Evolutionary conservation across 2,797 vertebrate genomes (phyloP).

Genomic region (Delichon dasypus): DNA sequence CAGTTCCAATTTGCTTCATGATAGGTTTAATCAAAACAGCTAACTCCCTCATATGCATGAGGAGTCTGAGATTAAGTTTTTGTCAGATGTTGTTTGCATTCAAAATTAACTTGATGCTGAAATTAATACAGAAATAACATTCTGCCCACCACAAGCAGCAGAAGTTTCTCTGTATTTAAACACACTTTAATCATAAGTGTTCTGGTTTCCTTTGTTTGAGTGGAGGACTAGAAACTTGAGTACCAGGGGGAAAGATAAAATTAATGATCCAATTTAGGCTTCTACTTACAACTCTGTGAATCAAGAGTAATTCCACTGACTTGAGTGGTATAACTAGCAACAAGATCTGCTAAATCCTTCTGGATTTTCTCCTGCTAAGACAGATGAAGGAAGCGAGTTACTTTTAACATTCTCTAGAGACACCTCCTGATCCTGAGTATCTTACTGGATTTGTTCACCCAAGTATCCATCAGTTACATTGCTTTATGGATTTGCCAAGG

Average conservation of each 20-base stretch:
- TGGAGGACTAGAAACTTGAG: background rate
- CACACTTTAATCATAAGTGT: background rate
- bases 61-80: background rate
- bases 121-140: background rate
- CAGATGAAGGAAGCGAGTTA: background rate
- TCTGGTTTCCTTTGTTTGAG: background rate
- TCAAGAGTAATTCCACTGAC: slow-evolving; percentile 36
- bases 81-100: background rate
- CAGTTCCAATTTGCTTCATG: background rate
- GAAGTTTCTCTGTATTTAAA: background rate
- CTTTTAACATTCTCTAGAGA: slow-evolving; percentile 7
- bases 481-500: background rate
- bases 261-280: background rate
- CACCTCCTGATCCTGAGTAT: background rate
- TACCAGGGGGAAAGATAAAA: slow-evolving; percentile 11
- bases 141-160: background rate
- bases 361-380: slow-evolving; percentile 4
- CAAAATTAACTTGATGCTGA: background rate
- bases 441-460: background rate
- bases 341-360: slow-evolving; percentile 14
- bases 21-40: background rate
- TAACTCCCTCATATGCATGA: background rate
- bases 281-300: background rate
- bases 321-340: slow-evolving; percentile 23
- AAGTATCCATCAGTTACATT: background rate